These are phyloP conservation scores for Tetramorium simillimum DNA, from an alignment of 1,140 invertebrate genomes.

Conservation along the genomic window DNA sequence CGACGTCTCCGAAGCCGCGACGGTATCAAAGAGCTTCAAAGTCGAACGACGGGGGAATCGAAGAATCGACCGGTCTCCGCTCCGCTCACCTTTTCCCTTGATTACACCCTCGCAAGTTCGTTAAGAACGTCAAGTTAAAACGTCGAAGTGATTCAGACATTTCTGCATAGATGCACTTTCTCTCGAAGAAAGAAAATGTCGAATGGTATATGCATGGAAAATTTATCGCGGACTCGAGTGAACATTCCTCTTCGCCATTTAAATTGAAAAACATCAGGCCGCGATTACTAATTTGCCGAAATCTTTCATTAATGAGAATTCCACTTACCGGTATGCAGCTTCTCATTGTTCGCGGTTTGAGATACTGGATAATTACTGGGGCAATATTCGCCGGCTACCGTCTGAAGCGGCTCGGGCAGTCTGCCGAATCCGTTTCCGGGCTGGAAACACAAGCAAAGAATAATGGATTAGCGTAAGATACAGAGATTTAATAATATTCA, in stretches of 20 bases:
- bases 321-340: constrained; percentile 69
- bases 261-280: constrained; percentile 14
- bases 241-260: not conserved
- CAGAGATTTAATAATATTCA: not conserved
- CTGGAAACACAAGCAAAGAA: constrained; percentile 66
- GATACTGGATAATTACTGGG: constrained; percentile 64
- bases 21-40: constrained; percentile 74
- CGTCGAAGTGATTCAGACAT: not conserved
- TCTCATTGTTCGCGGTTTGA: constrained; percentile 59
- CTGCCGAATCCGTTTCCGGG: constrained; percentile 73
- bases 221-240: too few species aligned
- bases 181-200: not conserved
- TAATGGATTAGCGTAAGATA: not conserved
- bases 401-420: constrained; percentile 70
- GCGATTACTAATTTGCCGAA: not conserved
- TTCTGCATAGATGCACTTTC: not conserved
- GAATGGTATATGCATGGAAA: not conserved
- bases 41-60: constrained; percentile 47
- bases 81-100: constrained; percentile 57
- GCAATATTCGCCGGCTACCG: constrained; percentile 61
- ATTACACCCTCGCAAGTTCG: constrained; percentile 41
- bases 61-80: constrained; percentile 51
- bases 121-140: constrained; percentile 33
- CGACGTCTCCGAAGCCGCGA: constrained; percentile 56
- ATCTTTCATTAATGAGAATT: not conserved